phyloP scores from a whole-genome alignment of 1,140 invertebrate genomes.

The Nephotettix cincticeps region DNA sequence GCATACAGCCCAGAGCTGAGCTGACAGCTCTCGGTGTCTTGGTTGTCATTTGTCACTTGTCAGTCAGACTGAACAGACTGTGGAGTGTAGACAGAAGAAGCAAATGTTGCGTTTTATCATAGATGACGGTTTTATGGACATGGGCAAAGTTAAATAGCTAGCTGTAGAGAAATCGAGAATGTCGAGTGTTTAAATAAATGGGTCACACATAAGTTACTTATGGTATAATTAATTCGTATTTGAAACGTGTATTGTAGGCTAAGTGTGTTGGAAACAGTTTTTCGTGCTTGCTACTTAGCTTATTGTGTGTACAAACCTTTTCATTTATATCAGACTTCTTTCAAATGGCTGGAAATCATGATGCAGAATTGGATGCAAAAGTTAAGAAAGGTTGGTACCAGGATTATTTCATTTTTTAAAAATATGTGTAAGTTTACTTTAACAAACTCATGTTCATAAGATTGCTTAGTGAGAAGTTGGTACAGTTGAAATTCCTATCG shows the following conservation, averaged over 20 bases:
- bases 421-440: too few species aligned
- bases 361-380: conserved; percentile 67
- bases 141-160: not conserved
- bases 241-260: not conserved
- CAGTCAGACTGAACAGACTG: too few species aligned
- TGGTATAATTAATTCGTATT: not conserved
- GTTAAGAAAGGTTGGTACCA: conserved; percentile 64
- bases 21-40: too few species aligned
- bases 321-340: not conserved
- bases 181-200: not conserved
- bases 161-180: not conserved
- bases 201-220: not conserved
- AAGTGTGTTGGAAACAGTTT: not conserved
- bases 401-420: too few species aligned
- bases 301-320: not conserved
- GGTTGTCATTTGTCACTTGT: too few species aligned
- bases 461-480: too few species aligned
- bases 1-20: too few species aligned
- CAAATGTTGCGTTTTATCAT: too few species aligned
- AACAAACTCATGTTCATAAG: too few species aligned
- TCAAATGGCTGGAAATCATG: conserved; percentile 39
- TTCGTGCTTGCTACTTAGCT: not conserved
- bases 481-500: too few species aligned
- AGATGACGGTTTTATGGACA: too few species aligned
- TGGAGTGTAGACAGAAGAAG: too few species aligned